Conservation (phyloP, 2,113 vertebrate species). For the Tringa solitaria region DNA sequence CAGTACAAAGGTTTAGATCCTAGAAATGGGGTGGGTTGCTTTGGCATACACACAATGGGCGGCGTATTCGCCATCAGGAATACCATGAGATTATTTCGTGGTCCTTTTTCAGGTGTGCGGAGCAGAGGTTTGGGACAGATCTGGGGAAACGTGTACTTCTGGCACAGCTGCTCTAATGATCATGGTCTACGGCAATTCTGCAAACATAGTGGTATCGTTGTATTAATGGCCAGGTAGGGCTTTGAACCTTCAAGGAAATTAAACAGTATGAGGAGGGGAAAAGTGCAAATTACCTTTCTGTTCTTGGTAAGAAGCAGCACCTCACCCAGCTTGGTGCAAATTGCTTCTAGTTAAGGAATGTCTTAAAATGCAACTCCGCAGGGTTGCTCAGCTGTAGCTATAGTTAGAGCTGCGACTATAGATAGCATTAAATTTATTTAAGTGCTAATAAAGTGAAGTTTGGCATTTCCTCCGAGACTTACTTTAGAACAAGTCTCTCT, state of each 20-base stretch:
- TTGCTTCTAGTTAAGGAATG: slow-evolving; percentile 52
- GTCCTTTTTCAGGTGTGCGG: neutral
- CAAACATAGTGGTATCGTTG: neutral
- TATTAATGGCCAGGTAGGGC: slow-evolving; percentile 12
- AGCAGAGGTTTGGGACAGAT: neutral
- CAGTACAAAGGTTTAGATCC: neutral
- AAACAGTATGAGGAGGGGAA: neutral
- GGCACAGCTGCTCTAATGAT: neutral
- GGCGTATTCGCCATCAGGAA: neutral
- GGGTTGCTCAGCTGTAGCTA: slow-evolving; percentile 39
- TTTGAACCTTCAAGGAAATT: slow-evolving; percentile 32
- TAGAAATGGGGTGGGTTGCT: neutral
- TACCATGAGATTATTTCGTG: neutral
- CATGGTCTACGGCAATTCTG: neutral
- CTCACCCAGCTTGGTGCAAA: slow-evolving; percentile 53
- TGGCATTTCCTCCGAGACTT: neutral
- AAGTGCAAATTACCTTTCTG: neutral
- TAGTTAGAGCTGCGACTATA: slow-evolving; percentile 42
- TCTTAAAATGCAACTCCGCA: slow-evolving; percentile 41
- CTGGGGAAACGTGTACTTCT: neutral
- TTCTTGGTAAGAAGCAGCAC: neutral
- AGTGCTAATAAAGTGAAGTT: slow-evolving; percentile 38
- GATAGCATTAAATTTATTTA: slow-evolving; percentile 46
- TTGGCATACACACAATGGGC: neutral
- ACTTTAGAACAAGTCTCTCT: neutral